Evolutionary conservation across 2,888 invertebrate species (phyloP), one percentile per base, ranked within the genome.

Genomic region (Octodonta nipae): DNA sequence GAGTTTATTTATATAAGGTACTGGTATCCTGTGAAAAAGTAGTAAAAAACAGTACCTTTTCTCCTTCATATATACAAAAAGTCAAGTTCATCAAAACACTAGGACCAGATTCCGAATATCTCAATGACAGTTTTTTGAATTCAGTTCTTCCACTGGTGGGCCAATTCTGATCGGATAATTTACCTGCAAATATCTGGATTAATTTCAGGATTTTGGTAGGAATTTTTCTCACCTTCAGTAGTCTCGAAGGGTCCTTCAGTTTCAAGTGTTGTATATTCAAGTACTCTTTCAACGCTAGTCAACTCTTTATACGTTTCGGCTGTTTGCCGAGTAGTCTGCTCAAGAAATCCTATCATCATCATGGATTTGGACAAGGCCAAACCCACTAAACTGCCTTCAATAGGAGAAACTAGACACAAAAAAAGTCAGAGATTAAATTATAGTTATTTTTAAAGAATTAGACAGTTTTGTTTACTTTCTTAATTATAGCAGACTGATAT

Each of bases 191-290:
- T 11, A 22, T 22, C n/a, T 3, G 10, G 10, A 20, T 7, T n/a
- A 20, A 13, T 12, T 5, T 73, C 11, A 12, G n/a, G n/a, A 6
- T 7, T 26, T 11, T 10, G 5, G 10, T 7, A n/a, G n/a, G n/a
- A n/a, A n/a, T n/a, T n/a, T n/a, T n/a, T n/a, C n/a, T n/a, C 36
- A 49, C 47, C 47, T 41, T 33, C 28, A 10, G 47, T 66, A 0
- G 76, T 75, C 10, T 70, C 72, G 11, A 75, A 65, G 0, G 70
- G 67, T 2, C 72, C 71, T 59, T 87, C 87, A 13, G 73, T 66
- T 1, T 78, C 75, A n/a, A 88, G 58, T n/a, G 74, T 65, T 1
- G 78, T 75, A 56, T 84, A 88, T 51, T 87, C 81, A 16, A 82
- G 35, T 4, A 51, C 41, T 30, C 88, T 67, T 56, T 89, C 88